Conservation (phyloP, 2,888 invertebrate species). For the Cactoblastis cactorum region DNA sequence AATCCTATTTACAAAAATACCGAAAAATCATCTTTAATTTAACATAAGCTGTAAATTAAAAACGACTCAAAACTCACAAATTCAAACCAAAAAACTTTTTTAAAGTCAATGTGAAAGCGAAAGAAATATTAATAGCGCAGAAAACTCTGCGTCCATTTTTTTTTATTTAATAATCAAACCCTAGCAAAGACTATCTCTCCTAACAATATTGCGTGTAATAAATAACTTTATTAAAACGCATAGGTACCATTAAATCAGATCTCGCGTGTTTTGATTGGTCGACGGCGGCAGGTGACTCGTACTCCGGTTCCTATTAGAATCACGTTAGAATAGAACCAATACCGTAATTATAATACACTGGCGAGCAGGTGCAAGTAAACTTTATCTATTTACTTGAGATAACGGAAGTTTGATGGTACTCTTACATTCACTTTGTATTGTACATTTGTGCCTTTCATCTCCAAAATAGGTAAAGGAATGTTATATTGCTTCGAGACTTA, state of each 20-base stretch:
- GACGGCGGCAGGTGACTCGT: slow-evolving; percentile 53
- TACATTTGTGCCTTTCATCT: slow-evolving; percentile 5
- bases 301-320: slow-evolving; percentile 70
- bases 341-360: slow-evolving; percentile 57
- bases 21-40: too few relatives aligned
- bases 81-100: too few relatives aligned
- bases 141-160: too few relatives aligned
- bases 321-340: slow-evolving; percentile 55
- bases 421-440: slow-evolving; percentile 30
- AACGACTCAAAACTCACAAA: too few relatives aligned
- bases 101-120: too few relatives aligned
- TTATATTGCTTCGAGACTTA: too few relatives aligned
- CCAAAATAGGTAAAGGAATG: neutral
- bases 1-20: too few relatives aligned
- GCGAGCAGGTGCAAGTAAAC: slow-evolving; percentile 67
- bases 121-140: too few relatives aligned
- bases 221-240: neutral
- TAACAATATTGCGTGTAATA: neutral
- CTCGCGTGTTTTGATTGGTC: slow-evolving; percentile 19
- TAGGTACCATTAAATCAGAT: slow-evolving; percentile 20
- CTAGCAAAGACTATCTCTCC: neutral
- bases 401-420: slow-evolving; percentile 40
- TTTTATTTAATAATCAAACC: neutral
- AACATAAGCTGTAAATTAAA: too few relatives aligned
- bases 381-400: slow-evolving; percentile 51